phyloP scores from a whole-genome alignment of 1,140 invertebrate genomes.

The Lanistes nyassanus region DNA sequence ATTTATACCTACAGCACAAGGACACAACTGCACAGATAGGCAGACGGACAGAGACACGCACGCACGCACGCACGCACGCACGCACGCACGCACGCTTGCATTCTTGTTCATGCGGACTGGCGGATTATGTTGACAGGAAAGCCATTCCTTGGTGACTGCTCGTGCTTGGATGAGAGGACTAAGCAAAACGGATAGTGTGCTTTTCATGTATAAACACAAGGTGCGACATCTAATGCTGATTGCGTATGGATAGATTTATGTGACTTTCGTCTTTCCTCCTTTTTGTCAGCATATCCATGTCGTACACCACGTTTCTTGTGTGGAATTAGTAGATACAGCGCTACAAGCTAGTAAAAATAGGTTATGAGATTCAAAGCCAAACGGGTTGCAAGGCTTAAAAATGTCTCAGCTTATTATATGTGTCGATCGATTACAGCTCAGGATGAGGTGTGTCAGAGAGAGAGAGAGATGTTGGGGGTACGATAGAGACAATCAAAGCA shows the following conservation, averaged over 20 bases:
- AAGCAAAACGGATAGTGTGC: conserved; percentile 44
- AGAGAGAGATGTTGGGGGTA: too few species aligned
- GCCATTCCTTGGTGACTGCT: conserved; percentile 22
- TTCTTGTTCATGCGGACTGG: neutral
- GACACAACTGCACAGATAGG: neutral
- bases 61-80: conserved; percentile 9
- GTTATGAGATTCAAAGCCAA: too few species aligned
- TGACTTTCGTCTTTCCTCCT: neutral
- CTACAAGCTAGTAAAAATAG: too few species aligned
- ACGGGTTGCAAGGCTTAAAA: too few species aligned
- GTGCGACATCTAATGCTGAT: conserved; percentile 9
- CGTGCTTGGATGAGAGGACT: conserved; percentile 38
- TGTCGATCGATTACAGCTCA: too few species aligned
- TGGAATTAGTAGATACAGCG: too few species aligned
- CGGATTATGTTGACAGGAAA: conserved; percentile 37
- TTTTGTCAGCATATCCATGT: neutral
- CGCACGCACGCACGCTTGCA: conserved; percentile 4
- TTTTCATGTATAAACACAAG: conserved; percentile 40
- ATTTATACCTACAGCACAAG: neutral
- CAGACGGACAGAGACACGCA: conserved; percentile 6
- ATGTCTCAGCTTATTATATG: too few species aligned
- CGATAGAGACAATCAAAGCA: too few species aligned
- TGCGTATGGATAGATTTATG: too few species aligned
- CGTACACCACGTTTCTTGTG: neutral
- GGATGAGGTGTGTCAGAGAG: too few species aligned